These are phyloP conservation scores for Garra rufa DNA, from an alignment of 2,113 vertebrate genomes.

Conservation along the genomic window DNA sequence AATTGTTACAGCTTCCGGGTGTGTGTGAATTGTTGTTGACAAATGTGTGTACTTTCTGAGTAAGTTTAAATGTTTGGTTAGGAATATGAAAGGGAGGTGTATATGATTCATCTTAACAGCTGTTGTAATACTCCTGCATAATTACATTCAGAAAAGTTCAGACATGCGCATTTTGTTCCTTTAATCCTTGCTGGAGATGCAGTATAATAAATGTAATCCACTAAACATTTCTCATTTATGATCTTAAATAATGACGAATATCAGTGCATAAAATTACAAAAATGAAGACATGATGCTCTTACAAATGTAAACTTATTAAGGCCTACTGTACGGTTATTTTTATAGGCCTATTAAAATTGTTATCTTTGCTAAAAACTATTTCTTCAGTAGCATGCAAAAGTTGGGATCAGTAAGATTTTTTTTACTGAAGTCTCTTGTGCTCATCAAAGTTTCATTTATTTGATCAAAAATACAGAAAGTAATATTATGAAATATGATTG, in stretches of 20 bases:
- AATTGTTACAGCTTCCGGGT: too few relatives aligned
- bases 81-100: background rate
- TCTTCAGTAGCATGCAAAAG: too few relatives aligned
- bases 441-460: too few relatives aligned
- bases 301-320: background rate
- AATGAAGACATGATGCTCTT: background rate
- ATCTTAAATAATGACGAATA: too few relatives aligned
- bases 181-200: background rate
- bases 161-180: background rate
- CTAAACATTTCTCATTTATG: too few relatives aligned
- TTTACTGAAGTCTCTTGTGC: too few relatives aligned
- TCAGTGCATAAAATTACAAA: background rate
- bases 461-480: too few relatives aligned
- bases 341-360: too few relatives aligned
- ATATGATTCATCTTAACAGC: background rate
- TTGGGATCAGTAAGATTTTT: too few relatives aligned
- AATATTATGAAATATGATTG: too few relatives aligned
- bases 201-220: background rate
- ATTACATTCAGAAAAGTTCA: background rate
- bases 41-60: background rate
- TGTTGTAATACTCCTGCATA: background rate
- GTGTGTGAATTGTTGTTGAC: too few relatives aligned
- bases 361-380: too few relatives aligned
- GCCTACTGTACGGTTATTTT: background rate
- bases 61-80: background rate